Evolutionary conservation across 2,888 invertebrate species (phyloP), one percentile per base, ranked within the genome.

Genomic region (Temnothorax ravouxi): DNA sequence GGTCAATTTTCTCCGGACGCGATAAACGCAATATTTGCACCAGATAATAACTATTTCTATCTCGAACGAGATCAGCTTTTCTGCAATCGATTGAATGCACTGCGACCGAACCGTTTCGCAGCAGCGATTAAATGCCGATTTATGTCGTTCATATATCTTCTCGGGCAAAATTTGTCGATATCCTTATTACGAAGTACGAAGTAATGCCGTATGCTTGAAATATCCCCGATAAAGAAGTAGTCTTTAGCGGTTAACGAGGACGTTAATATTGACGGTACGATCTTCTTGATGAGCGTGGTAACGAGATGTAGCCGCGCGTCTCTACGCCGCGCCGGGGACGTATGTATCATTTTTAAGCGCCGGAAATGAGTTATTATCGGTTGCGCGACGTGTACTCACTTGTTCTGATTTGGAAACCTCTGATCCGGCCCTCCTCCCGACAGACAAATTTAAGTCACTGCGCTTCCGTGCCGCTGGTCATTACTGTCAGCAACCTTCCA

Each of bases 361-460:
- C 90, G 92, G 92, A 92, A 91, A 89, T 88, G 89, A 89, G 86
- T 89, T 91, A 91, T 92, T 91, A 92, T 88, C 86, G 84, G 77
- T 77, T 84, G 80, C 85, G 86, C 85, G 84, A 87, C 86, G 75
- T 86, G 76, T 84, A 71, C 84, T 91, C 91, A 91, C 91, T 91
- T 91, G 90, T 90, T 88, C 91, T 91, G 90, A 91, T 91, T 91
- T 91, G 90, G 89, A 90, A 89, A 90, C 86, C 89, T 91, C 87
- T 85, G 87, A 90, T 87, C 88, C 80, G 81, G 47, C 21, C 84
- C 82, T 82, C 75, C 67, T 69, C 86, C 67, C 85, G 79, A 62
- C 84, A 47, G 41, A 89, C 86, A 79, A 88, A 87, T 88, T 90
- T 76, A 83, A 85, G 79, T 54, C 72, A n/a, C 47, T 9, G 74